phyloP scores from a whole-genome alignment of 2,797 vertebrate genomes.

The Malurus leucopterus region DNA sequence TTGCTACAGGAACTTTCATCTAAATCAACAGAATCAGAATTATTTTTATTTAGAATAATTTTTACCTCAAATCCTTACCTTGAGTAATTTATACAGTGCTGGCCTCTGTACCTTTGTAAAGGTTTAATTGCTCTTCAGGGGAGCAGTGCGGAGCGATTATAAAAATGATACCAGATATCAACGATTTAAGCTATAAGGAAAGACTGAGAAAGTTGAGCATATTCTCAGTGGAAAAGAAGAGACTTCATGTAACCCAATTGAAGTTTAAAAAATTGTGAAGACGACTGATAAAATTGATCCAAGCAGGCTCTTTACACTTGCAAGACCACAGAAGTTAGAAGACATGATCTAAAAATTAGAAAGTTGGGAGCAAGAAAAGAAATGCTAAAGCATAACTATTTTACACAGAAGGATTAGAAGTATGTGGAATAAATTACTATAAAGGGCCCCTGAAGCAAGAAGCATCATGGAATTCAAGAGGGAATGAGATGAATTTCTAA shows the following conservation, averaged over 20 bases:
- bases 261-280: conserved; percentile 68
- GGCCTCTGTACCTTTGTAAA: conserved; percentile 57
- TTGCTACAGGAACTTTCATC: background rate
- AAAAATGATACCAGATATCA: conserved; percentile 63
- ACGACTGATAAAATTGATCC: conserved; percentile 68
- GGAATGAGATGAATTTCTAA: conserved; percentile 70
- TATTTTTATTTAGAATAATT: conserved; percentile 39
- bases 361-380: conserved; percentile 57
- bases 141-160: conserved; percentile 56
- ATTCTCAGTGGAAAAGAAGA: conserved; percentile 68
- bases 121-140: conserved; percentile 66
- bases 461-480: conserved; percentile 67
- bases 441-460: conserved; percentile 70
- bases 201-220: conserved; percentile 52
- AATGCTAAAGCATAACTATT: conserved; percentile 56
- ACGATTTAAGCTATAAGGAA: conserved; percentile 54
- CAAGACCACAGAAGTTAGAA: conserved; percentile 64
- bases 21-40: conserved; percentile 27
- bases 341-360: conserved; percentile 70
- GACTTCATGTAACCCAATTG: conserved; percentile 49
- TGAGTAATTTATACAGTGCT: conserved; percentile 50
- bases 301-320: conserved; percentile 62
- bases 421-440: conserved; percentile 73
- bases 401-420: conserved; percentile 67
- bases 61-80: conserved; percentile 31